Evolutionary conservation across 1,140 invertebrate genomes (phyloP).

Genomic region (Trypoxylus dichotomus): DNA sequence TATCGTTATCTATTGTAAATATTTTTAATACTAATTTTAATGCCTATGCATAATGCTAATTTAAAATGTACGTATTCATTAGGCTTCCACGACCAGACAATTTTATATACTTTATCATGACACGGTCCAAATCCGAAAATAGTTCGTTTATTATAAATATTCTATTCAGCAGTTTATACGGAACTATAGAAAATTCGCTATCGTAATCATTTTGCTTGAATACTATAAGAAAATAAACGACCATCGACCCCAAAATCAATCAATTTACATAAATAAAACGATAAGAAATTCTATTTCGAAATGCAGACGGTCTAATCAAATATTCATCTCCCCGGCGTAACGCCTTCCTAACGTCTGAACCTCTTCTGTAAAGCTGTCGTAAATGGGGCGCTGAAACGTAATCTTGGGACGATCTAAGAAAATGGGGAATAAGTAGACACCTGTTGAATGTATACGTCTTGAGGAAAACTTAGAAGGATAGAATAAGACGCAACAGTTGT

Average conservation of each 20-base stretch:
- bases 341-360: neutral
- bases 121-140: too few relatives aligned
- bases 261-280: neutral
- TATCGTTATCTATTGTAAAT: too few relatives aligned
- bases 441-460: conserved; percentile 38
- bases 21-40: too few relatives aligned
- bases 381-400: conserved; percentile 10
- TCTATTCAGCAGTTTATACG: too few relatives aligned
- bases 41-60: too few relatives aligned
- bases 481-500: conserved; percentile 40
- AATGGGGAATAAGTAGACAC: conserved; percentile 33
- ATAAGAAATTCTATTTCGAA: conserved; percentile 7
- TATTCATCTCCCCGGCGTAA: conserved; percentile 6
- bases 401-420: conserved; percentile 27
- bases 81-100: too few relatives aligned
- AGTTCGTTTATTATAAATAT: too few relatives aligned
- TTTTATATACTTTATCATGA: too few relatives aligned
- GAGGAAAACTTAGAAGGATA: conserved; percentile 32
- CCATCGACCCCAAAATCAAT: neutral
- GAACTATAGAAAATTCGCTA: too few relatives aligned
- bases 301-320: neutral
- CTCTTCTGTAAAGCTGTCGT: neutral
- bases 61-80: too few relatives aligned
- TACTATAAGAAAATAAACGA: too few relatives aligned
- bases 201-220: too few relatives aligned